Base-by-base conservation (phyloP, 2,888 invertebrate species). In the Melinopterus prodromus region DNA sequence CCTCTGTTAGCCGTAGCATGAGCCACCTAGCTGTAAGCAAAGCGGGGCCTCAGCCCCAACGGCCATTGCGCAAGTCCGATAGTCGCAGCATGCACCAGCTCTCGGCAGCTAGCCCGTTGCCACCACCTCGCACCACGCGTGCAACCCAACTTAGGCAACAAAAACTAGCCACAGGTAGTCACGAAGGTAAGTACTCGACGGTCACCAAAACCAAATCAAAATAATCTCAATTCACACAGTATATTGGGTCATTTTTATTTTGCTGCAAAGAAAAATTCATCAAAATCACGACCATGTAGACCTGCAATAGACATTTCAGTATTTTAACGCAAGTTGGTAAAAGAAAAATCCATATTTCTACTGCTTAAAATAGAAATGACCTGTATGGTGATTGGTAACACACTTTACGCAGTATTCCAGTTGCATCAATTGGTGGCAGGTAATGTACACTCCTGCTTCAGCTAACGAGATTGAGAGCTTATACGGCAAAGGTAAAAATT, bases 1-100 rank as follows among this genome's bases (percentile, higher is more conserved):
- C 88, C 85, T 87, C 89, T 81, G 85, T 85, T 90, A 93, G 93
- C 87, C 93, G 93, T 89, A 94, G 94, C 91, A 94, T 94, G 94
- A 93, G 93, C 89, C 94, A 94, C 89, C 90, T 94, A 88, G 92
- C 91, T 85, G 89, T 90, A 86, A 90, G 90, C 83, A 89, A 90
- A 82, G 87, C 89, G 74, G 89, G 89, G 83, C 86, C 89, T 80
- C 88, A 88, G 83, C 88, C 89, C 82, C 88, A 86, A 84, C 87
- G 86, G 84, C 86, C 84, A 82, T 86, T 89, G 81, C 88, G 86
- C 83, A 89, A 89, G 83, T 84, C 88, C 79, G 89, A 89, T 84
- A 89, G 89, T 84, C 87, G 89, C 86, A 88, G 89, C 85, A 88
- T 89, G 89, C 88, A 90, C 84, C 88, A 89, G 83, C 85, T 89